Percentiles rank a stretch among this genome's conserved stretches.
These are phyloP conservation scores for Perizoma affinitatum DNA, from an alignment of 2,888 invertebrate species.

Conservation along the genomic window DNA sequence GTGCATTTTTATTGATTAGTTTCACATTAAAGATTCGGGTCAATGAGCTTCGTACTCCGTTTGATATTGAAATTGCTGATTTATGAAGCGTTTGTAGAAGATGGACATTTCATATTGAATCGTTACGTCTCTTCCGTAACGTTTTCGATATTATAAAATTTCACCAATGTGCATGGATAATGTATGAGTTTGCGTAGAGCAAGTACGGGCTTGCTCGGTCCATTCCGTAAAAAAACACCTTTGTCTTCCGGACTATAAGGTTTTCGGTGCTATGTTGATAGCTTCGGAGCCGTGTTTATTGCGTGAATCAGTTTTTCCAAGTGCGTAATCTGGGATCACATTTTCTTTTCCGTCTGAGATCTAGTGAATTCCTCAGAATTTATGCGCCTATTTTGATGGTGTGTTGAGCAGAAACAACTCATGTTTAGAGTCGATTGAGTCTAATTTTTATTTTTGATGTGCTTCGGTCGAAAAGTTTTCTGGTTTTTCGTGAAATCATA, in stretches of 20 bases:
- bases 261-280: slow-evolving; percentile 12
- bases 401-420: slow-evolving; percentile 8
- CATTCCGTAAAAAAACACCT: no score
- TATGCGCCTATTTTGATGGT: slow-evolving; percentile 18
- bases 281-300: slow-evolving; percentile 18
- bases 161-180: no score
- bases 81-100: slow-evolving; percentile 19
- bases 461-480: not conserved
- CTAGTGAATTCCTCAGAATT: slow-evolving; percentile 17
- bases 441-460: not conserved
- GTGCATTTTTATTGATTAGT: no score
- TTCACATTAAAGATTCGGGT: slow-evolving; percentile 8
- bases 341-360: slow-evolving; percentile 15
- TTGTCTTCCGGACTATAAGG: not conserved
- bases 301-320: slow-evolving; percentile 27
- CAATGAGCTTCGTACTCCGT: slow-evolving; percentile 12
- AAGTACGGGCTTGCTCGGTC: no score
- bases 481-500: not conserved
- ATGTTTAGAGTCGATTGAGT: not conserved
- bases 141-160: no score
- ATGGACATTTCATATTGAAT: slow-evolving; percentile 12
- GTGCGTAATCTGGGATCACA: slow-evolving; percentile 21
- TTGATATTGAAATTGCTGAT: slow-evolving; percentile 18
- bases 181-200: no score
- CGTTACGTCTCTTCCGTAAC: slow-evolving; percentile 16